Percentiles rank a stretch among this genome's conserved stretches.
These are phyloP conservation scores for Gallinago jamesoni DNA, from an alignment of 2,113 vertebrate genomes.

Conservation along the genomic window DNA sequence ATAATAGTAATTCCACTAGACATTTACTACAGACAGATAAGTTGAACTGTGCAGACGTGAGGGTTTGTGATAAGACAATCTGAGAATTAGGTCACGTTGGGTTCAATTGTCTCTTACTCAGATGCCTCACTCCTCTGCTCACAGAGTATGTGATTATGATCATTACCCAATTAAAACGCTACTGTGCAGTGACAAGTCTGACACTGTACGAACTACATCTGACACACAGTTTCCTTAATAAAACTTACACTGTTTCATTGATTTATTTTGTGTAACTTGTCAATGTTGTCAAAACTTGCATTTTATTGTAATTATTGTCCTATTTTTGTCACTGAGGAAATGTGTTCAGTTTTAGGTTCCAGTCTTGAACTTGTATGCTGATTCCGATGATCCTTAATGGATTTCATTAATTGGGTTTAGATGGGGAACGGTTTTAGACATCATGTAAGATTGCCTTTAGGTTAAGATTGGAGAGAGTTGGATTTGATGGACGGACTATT, in stretches of 20 bases:
- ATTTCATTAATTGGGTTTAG: neutral
- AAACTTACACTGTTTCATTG: neutral
- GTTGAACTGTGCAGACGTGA: neutral
- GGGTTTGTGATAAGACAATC: neutral
- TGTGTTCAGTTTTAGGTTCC: neutral
- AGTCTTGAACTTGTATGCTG: neutral
- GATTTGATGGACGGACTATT: neutral
- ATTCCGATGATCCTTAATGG: neutral
- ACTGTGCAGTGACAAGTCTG: neutral
- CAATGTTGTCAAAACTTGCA: neutral
- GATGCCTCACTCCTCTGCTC: neutral
- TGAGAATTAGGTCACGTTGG: constrained; percentile 18
- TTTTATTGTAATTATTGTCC: neutral
- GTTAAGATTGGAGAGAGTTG: neutral
- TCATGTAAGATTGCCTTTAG: neutral
- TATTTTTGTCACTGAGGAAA: neutral
- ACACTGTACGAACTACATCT: neutral
- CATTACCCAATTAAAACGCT: constrained; percentile 29
- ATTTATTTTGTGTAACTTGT: neutral
- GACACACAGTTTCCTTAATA: neutral
- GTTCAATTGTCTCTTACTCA: constrained; percentile 11
- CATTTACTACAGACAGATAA: neutral
- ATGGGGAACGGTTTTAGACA: neutral
- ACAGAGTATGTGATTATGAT: neutral
- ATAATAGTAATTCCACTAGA: neutral